These are phyloP conservation scores for Muscicapa comitata DNA, from an alignment of 2,797 vertebrate genomes.

Conservation along the genomic window DNA sequence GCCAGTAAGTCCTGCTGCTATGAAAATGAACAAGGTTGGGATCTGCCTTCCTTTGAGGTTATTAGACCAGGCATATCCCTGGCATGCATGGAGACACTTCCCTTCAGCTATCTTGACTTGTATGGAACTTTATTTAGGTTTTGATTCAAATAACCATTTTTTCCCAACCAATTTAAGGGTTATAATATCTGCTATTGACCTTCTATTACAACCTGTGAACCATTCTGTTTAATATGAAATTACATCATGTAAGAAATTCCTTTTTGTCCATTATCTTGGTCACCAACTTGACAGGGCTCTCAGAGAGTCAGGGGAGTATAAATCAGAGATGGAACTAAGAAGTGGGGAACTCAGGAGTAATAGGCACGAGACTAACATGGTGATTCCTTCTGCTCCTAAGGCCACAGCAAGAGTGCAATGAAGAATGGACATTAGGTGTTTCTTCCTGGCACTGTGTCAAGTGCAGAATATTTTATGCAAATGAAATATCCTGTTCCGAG, in stretches of 20 bases:
- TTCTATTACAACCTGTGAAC: conserved; percentile 62
- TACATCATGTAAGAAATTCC: conserved; percentile 65
- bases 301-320: conserved; percentile 23
- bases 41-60: background rate
- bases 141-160: conserved; percentile 64
- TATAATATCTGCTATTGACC: conserved; percentile 56
- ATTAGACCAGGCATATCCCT: background rate
- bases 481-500: conserved; percentile 79
- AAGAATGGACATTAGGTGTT: conserved; percentile 67
- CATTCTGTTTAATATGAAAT: conserved; percentile 58
- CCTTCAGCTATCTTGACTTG: background rate
- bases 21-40: background rate
- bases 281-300: conserved; percentile 27
- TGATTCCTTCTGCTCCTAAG: conserved; percentile 52
- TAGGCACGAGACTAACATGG: background rate
- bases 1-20: conserved; percentile 21
- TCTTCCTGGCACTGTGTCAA: conserved; percentile 75
- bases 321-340: conserved; percentile 38
- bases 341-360: conserved; percentile 19
- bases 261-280: conserved; percentile 68
- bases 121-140: conserved; percentile 60
- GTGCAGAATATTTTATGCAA: conserved; percentile 79
- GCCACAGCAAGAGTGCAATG: conserved; percentile 41
- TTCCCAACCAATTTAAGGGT: conserved; percentile 38
- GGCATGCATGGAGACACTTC: background rate